Evolutionary conservation across 1,140 invertebrate genomes (phyloP).

Genomic region (Orchestia grillus): DNA sequence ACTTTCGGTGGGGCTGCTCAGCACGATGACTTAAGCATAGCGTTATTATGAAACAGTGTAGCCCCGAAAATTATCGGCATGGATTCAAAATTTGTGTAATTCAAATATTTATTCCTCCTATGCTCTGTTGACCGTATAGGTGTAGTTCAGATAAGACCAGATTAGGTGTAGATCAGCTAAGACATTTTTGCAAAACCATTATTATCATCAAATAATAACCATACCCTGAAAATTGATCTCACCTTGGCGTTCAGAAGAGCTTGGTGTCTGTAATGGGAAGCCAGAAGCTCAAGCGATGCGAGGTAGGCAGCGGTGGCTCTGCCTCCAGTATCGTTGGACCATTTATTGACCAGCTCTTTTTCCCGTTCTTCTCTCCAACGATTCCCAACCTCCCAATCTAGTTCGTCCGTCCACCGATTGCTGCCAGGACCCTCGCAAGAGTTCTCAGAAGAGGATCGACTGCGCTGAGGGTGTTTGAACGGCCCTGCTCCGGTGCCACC

Average conservation of each 20-base stretch:
- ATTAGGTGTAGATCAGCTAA: neutral
- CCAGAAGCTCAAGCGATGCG: constrained; percentile 65
- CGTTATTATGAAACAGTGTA: neutral
- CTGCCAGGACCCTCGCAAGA: neutral
- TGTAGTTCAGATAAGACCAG: neutral
- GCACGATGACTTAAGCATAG: neutral
- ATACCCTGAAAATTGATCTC: neutral
- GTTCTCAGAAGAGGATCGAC: constrained; percentile 14
- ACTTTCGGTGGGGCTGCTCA: neutral
- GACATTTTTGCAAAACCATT: neutral
- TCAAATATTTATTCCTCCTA: neutral
- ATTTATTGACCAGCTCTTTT: constrained; percentile 32
- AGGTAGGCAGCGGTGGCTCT: constrained; percentile 63
- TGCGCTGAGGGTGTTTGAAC: neutral
- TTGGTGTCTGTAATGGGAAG: constrained; percentile 66
- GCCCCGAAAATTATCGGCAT: neutral
- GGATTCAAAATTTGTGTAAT: neutral
- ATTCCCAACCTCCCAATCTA: constrained; percentile 1
- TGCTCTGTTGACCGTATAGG: neutral
- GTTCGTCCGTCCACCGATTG: constrained; percentile 28
- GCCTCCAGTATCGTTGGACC: constrained; percentile 34
- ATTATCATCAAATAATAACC: neutral
- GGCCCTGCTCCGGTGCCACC: neutral
- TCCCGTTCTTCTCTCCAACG: constrained; percentile 37
- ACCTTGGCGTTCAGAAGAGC: constrained; percentile 67